Base-by-base conservation (phyloP, 2,113 vertebrate species). In the Erpornis zantholeuca region DNA sequence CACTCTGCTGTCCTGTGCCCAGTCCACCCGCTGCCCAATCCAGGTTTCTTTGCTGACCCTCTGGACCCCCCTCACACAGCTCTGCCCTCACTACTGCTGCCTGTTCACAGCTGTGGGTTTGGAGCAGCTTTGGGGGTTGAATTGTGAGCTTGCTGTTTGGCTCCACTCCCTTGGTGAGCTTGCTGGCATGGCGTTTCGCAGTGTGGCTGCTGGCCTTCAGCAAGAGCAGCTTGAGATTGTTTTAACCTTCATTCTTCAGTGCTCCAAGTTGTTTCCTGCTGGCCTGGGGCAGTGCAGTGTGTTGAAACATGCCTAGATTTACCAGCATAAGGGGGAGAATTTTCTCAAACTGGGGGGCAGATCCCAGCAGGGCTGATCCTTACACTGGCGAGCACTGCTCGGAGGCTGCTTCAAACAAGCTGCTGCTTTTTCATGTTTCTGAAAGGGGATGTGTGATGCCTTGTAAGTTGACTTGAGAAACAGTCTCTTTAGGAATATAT, bases 181-280 rank as follows among this genome's bases (percentile, higher is more conserved):
- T 61, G 16, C 40, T 71, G 57, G 52, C 11, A 6, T 28, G n/a
- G 9, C 27, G 18, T 59, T 82, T 11, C 2, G 0, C 0, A 0
- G 40, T 44, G 12, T 8, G 20, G 44, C 35, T 0, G 0, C 66
- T 60, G 0, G 0, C 12, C 23, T 72, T 63, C 66, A 59, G 29
- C 45, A 60, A 15, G 11, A 59, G 10, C 12, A 60, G 36, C 29
- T 15, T 38, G 21, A 35, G 38, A 11, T 25, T 40, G 36, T 38
- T 85, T 86, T 24, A 47, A 53, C 16, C 1, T 56, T 23, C 11
- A 3, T 61, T 80, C 57, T 82, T 25, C 28, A 49, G 19, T 70
- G 8, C 15, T 35, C 22, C 10, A 40, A 2, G 25, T 15, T 31
- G 22, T 40, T 53, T 21, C 29, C n/a, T 65, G 72, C 50, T 73